A percentile compares a stretch with the other conserved stretches of the same genome.
Conservation (phyloP, 2,113 vertebrate genomes). For the Setophaga coronata region DNA sequence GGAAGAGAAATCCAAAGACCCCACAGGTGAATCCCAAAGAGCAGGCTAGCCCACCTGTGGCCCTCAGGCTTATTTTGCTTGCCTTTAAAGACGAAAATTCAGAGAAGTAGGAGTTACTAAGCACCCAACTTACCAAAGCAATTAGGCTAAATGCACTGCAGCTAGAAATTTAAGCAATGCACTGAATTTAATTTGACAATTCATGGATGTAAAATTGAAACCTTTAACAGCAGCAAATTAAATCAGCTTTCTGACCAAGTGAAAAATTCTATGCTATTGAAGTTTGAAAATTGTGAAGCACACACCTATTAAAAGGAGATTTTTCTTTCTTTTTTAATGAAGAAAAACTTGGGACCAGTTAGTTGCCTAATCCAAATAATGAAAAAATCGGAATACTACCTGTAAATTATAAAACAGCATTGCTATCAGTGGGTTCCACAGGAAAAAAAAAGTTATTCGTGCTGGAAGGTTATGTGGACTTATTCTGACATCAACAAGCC, state of each 20-base stretch:
- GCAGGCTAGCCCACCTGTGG: constrained; percentile 50
- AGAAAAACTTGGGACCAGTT: not conserved
- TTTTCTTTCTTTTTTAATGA: constrained; percentile 2
- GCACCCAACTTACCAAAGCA: constrained; percentile 43
- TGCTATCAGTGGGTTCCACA: not conserved
- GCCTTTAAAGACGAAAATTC: constrained; percentile 56
- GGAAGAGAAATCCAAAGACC: constrained; percentile 50
- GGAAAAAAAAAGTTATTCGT: not conserved
- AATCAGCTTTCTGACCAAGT: constrained; percentile 32
- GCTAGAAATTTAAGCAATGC: constrained; percentile 50
- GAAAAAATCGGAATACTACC: not conserved
- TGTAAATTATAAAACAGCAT: not conserved
- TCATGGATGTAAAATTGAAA: constrained; percentile 45
- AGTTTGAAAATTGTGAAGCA: constrained; percentile 25
- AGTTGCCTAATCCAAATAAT: not conserved
- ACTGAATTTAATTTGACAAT: constrained; percentile 62
- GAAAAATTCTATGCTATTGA: constrained; percentile 36
- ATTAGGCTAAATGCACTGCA: constrained; percentile 55
- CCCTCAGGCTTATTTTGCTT: constrained; percentile 53
- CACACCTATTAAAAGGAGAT: not conserved
- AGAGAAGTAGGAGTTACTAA: constrained; percentile 48
- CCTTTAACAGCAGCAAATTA: constrained; percentile 58
- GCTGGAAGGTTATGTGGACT: not conserved
- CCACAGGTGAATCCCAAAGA: constrained; percentile 51
- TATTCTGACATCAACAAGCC: not conserved